phyloP scores from a whole-genome alignment of 1,140 invertebrate genomes.

The Magallana ariakensis region DNA sequence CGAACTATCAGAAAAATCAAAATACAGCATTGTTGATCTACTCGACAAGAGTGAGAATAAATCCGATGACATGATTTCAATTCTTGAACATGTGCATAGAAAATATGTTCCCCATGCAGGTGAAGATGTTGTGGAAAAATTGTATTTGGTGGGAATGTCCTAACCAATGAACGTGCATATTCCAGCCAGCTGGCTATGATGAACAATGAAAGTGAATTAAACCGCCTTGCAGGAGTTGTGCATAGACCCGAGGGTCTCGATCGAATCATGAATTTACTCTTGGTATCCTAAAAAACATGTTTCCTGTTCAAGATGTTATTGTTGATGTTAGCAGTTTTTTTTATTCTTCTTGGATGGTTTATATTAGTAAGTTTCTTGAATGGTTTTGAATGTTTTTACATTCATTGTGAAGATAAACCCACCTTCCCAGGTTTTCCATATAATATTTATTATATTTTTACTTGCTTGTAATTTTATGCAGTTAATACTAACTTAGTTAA shows the following conservation, averaged over 20 bases:
- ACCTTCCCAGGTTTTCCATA: no score
- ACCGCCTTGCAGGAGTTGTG: slow-evolving; percentile 33
- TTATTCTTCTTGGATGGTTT: no score
- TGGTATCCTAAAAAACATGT: slow-evolving; percentile 1
- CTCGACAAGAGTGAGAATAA: slow-evolving; percentile 53
- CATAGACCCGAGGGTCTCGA: slow-evolving; percentile 57
- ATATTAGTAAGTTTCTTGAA: no score
- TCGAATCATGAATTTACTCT: slow-evolving; percentile 50
- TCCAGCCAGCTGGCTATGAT: slow-evolving; percentile 46
- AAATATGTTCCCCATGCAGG: slow-evolving; percentile 29
- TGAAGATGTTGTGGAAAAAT: slow-evolving; percentile 37
- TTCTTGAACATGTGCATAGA: slow-evolving; percentile 51
- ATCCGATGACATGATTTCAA: slow-evolving; percentile 51
- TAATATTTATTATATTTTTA: no score
- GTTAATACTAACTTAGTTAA: no score
- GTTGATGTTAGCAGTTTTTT: no score
- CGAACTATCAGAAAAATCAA: slow-evolving; percentile 55
- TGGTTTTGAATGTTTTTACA: no score
- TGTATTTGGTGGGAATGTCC: slow-evolving; percentile 57
- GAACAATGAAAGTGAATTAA: not conserved
- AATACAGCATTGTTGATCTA: slow-evolving; percentile 51
- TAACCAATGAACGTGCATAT: slow-evolving; percentile 51
- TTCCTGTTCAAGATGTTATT: no score
- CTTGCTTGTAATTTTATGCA: no score
- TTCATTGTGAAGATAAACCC: no score